Base-by-base conservation (phyloP, 2,113 vertebrate genomes). In the Protobothrops flavoviridis region DNA sequence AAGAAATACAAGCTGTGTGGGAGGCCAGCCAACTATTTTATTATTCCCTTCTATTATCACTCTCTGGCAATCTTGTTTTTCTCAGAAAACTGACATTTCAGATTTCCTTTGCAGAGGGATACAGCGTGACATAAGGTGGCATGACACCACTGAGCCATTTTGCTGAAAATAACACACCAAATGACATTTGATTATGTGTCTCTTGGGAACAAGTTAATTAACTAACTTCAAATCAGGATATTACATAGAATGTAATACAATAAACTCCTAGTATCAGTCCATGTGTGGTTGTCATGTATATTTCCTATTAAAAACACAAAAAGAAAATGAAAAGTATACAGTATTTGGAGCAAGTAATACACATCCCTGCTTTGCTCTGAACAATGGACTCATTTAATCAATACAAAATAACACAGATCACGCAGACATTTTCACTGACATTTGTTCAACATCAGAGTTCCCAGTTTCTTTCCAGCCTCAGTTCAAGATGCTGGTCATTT, bases 61-160 rank as follows among this genome's bases (percentile, higher is more conserved):
- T 57, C 43, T 53, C 45, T 50, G 53, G 20, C 20, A 20, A 26
- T 24, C 50, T 81, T 64, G 55, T 90, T 93, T 85, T 93, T 90
- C 74, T 90, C 69, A 90, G 74, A 52, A 86, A 61, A 85, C 29
- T 86, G 88, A 61, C 53, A 86, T 85, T 89, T 91, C 86, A 50
- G 39, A 85, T 81, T 89, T 91, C 86, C 90, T 88, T 87, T 88
- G 5, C 13, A 50, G 86, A 57, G 48, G 29, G 43, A 39, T 59
- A 26, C 43, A 50, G 59, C 4, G 0, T 74, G 93, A 56, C 59
- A 81, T 21, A 43, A 59, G 85, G 39, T 81, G 88, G 57, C 59
- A 7, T 64, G 88, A 87, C 50, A 87, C 39, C 20, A 33, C 26
- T 33, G 57, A 90, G 39, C 90, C 86, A 89, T 89, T 24, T 21